Base-by-base conservation (phyloP, 2,888 invertebrate species). In the Macrophya annulata region DNA sequence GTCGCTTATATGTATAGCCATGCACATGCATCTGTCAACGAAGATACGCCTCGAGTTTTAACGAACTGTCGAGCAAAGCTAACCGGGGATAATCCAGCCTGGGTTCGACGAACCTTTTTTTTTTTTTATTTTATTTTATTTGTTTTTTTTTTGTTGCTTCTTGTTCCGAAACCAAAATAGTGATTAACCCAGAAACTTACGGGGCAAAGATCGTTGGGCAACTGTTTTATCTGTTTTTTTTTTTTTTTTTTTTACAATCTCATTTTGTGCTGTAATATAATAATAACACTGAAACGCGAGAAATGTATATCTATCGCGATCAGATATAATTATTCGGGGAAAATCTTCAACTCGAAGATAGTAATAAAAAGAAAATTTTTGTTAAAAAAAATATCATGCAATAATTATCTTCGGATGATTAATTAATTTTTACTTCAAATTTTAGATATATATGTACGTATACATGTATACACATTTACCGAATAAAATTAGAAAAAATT, bases 21-120 rank as follows among this genome's bases (percentile, higher is more conserved):
- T 43, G 40, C 51, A 43, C 48, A 37, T 55, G 77, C 81, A 81
- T 62, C 81, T 81, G 81, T 81, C 81, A 81, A 59, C 81, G 81
- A 81, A 81, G 81, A 62, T 59, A 51, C 81, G 81, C 59, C 62
- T 43, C 59, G 62, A 59, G 81, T 81, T 81, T 81, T 81, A 81
- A 81, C 81, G 81, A 81, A 81, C 79, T 62, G 79, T 62, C 79
- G 79, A 81, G n/a, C 21, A 51, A 77, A 77, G 48, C 51, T 77
- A 55, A 31, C 76, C 31, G 31, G 51, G 76, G 48, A 77, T 51
- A 51, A 77, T 77, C 55, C 51, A 31, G 74, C 51, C 10, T n/a
- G 40, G 40, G 79, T 81, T 81, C 59, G 59, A 51, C 79, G 79
- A 81, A 37, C 79, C 31, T 21, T 43, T 62, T 81, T 81, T 62